Conservation (phyloP, 2,113 vertebrate species). For the Xerus inauris region DNA sequence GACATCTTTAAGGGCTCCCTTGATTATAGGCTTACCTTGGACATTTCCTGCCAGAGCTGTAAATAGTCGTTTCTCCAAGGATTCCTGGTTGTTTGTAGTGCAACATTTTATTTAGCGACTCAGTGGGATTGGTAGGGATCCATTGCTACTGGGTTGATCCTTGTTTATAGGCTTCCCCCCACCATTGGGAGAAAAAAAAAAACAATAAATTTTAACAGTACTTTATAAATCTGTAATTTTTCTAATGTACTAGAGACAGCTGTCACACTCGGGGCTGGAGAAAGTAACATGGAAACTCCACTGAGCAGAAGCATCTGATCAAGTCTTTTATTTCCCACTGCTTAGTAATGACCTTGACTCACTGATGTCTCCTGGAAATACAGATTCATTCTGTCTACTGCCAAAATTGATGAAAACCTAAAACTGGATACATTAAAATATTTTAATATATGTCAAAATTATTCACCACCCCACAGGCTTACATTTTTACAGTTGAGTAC, state of each 20-base stretch:
- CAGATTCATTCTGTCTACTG: slow-evolving; percentile 68
- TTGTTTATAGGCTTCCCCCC: neutral
- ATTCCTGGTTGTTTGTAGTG: neutral
- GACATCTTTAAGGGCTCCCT: neutral
- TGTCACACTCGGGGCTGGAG: neutral
- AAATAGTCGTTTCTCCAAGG: neutral
- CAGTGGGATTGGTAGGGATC: neutral
- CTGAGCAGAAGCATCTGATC: slow-evolving; percentile 61
- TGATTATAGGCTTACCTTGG: neutral
- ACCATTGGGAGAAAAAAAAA: neutral
- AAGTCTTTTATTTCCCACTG: slow-evolving; percentile 51
- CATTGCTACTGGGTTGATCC: neutral
- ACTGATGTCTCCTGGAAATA: slow-evolving; percentile 75
- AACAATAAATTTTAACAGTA: neutral
- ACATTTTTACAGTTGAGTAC: neutral
- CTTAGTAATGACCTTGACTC: slow-evolving; percentile 77
- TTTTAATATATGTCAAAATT: neutral
- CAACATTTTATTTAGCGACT: neutral
- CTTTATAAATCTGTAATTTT: neutral
- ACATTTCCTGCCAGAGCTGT: neutral
- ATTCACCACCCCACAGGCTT: neutral
- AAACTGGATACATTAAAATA: neutral
- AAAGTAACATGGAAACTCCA: slow-evolving; percentile 64
- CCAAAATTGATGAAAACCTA: neutral
- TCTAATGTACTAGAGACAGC: neutral